Evolutionary conservation across 2,113 vertebrate species (phyloP).

Genomic region (Onychostruthus taczanowskii): DNA sequence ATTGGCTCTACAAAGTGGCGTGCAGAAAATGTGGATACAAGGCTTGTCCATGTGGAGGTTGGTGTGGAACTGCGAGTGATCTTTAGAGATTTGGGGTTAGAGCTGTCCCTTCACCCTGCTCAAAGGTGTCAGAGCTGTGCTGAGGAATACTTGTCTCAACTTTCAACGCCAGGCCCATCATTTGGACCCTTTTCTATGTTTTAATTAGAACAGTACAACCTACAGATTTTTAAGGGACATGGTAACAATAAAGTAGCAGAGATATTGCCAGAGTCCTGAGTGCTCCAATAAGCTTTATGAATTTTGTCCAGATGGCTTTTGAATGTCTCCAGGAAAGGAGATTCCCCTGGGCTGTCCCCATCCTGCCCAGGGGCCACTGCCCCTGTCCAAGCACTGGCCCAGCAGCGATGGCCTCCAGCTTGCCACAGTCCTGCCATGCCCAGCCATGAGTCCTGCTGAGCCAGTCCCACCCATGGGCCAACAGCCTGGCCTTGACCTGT

Average conservation of each 20-base stretch:
- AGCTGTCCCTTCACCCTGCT: neutral
- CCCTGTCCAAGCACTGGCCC: neutral
- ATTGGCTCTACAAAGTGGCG: neutral
- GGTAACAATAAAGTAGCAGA: neutral
- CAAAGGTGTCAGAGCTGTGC: neutral
- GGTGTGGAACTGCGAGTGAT: neutral
- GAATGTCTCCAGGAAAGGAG: neutral
- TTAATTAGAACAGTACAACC: neutral
- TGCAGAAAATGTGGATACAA: neutral
- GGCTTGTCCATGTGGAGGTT: neutral
- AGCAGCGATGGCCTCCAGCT: neutral
- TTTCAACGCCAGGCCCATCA: neutral
- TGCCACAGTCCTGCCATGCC: neutral
- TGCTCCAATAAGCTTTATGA: neutral
- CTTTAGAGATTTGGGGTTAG: neutral
- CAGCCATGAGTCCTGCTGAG: rapidly evolving
- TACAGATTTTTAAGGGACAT: neutral
- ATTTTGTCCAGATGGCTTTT: neutral
- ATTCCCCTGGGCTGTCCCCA: neutral
- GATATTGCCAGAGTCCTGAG: neutral
- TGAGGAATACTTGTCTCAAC: neutral
- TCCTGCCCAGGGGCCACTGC: neutral
- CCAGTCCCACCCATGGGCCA: neutral
- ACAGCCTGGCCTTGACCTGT: neutral
- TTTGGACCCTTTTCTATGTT: neutral